Conservation (phyloP, 2,888 invertebrate genomes). For the Lasiommata megera region DNA sequence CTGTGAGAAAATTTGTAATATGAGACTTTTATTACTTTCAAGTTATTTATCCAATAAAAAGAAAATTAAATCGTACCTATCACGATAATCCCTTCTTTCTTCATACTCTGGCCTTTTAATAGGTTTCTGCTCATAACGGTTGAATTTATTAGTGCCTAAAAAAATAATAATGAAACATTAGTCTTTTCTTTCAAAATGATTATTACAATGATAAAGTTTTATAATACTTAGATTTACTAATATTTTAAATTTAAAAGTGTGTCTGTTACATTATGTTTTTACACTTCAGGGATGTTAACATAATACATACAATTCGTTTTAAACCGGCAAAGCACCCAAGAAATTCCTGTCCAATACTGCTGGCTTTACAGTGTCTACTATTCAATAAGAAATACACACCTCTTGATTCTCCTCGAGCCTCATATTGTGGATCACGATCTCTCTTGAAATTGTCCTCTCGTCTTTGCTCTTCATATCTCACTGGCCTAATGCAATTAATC, state of each 20-base stretch:
- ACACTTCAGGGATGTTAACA: too few species aligned
- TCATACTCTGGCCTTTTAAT: constrained; percentile 56
- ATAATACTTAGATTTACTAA: too few species aligned
- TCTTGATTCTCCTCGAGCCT: constrained; percentile 56
- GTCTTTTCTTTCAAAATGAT: background rate
- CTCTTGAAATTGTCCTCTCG: constrained; percentile 52
- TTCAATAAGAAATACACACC: constrained; percentile 39
- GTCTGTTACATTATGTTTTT: too few species aligned
- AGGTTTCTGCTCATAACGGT: constrained; percentile 61
- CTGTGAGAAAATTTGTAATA: constrained; percentile 34
- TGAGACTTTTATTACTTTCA: background rate
- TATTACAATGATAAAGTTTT: too few species aligned
- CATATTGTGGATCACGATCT: constrained; percentile 54
- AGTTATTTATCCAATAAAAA: background rate
- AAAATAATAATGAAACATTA: constrained; percentile 1
- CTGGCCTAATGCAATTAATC: constrained; percentile 4
- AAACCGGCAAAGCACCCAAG: too few species aligned
- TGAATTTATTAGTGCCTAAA: constrained; percentile 60
- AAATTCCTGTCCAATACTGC: too few species aligned
- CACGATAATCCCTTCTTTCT: constrained; percentile 57
- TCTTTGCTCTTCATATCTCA: constrained; percentile 48
- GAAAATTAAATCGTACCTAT: constrained; percentile 33
- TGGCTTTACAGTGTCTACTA: too few species aligned
- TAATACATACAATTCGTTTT: too few species aligned
- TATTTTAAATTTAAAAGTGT: too few species aligned